Base-by-base conservation (phyloP, 2,797 vertebrate genomes). In the Acrocephalus scirpaceus region DNA sequence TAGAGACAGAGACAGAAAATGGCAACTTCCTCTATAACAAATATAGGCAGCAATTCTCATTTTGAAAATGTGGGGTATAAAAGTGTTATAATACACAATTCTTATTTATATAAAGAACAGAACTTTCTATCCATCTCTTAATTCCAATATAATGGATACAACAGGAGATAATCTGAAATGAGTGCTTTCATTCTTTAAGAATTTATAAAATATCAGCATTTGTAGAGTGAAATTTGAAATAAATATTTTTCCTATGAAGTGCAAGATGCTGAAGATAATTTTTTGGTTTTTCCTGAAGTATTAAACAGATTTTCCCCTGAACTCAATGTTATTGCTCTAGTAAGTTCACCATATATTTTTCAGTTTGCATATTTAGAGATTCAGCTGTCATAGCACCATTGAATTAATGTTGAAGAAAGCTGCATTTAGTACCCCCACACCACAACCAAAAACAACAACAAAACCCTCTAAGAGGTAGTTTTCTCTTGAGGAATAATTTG, bases 341-440 rank as follows among this genome's bases (percentile, higher is more conserved):
- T 70, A 76, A 84, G 44, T 75, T 80, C 60, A 74, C 22, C 10
- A 34, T 58, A 70, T 71, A 96, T 90, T 90, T 95, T 60, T 95
- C 44, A 65, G 20, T 57, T 62, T 87, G 32, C 72, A 15, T 67
- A 60, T 76, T 94, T 58, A 90, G 48, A 62, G 60, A 93, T 80
- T n/a, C 25, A 92, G 32, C 75, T 77, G 81, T 90, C 86, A 93
- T 30, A 90, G n/a, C 50, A 58, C 44, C 65, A 90, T 88, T 17
- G 16, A 32, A 90, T 88, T 96, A 96, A 96, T 81, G 58, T 84
- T 90, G 89, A 85, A 89, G 83, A 15, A 76, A 92, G 19, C 53
- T 96, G 64, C 42, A 66, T 84, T 93, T 81, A 66, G 54, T 0
- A 0, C 2, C 17, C 5, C 8, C 15, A 61, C 2, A 11, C 19